Base-by-base conservation (phyloP, 2,888 invertebrate genomes). In the Phortica okadai region DNA sequence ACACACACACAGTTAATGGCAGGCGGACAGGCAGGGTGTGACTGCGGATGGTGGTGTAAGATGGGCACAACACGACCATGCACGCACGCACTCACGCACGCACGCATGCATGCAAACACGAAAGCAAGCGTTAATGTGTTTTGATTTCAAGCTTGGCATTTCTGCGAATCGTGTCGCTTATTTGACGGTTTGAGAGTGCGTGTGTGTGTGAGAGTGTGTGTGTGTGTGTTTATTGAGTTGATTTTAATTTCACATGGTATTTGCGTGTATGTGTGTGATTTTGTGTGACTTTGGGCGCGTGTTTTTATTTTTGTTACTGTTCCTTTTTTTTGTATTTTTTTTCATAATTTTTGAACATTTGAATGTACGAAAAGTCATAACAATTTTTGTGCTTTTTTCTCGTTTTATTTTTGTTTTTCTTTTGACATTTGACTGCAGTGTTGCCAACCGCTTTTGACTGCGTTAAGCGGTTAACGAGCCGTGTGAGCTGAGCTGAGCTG, bases 61-160 rank as follows among this genome's bases (percentile, higher is more conserved):
- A 33, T 33, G 33, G 33, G 33, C 33, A 33, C 33, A 33, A 33
- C 33, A 83, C 76, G 75, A 79, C 79, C 83, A 78, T 77, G 78
- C 74, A 79, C 70, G 54, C 70, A 70, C 50, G 33, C 11, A 70
- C 54, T 25, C 56, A 54, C 16, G 21, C 70, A 10, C 8, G 54
- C 54, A 21, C 25, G 77, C 8, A 76, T 64, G 64, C 66, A 11
- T 70, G 58, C 41, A 66, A 50, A 64, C 50, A 69, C 59, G 56
- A 16, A n/a, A 69, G 77, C 87, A 85, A 85, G 88, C 86, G 83
- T 82, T 86, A 86, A 87, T 86, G 86, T 86, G 79, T 86, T 86
- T 85, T 88, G 85, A 88, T 85, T 85, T 88, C 78, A 82, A 75
- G 79, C 80, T 79, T 83, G 76, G 81, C 81, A 79, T 79, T 75